Conservation (phyloP, 1,140 invertebrate species). For the Musca domestica region DNA sequence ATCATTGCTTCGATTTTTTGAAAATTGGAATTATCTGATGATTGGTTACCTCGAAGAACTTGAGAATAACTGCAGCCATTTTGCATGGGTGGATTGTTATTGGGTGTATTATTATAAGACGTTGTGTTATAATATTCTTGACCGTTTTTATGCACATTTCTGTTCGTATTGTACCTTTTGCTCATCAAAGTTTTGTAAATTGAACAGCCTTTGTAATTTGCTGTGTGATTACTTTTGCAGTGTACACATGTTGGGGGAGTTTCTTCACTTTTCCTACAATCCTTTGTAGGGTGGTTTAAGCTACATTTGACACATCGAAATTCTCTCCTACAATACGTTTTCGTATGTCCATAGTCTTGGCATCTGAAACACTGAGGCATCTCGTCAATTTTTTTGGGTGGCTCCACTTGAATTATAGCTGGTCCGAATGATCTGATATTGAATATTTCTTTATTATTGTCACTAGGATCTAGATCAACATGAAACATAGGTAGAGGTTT, state of each 20-base stretch:
- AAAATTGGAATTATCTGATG: not conserved
- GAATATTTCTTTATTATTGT: conserved; percentile 49
- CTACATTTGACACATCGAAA: conserved; percentile 23
- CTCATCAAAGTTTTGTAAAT: not conserved
- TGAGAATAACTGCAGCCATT: not conserved
- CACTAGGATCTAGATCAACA: conserved; percentile 40
- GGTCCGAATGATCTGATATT: conserved; percentile 39
- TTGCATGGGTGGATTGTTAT: not conserved
- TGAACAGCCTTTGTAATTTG: conserved; percentile 13
- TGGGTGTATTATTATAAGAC: not conserved
- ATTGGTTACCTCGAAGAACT: not conserved
- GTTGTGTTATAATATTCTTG: not conserved
- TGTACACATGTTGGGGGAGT: conserved; percentile 41
- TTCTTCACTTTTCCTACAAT: conserved; percentile 28
- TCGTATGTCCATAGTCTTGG: conserved; percentile 22
- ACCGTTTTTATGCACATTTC: not conserved
- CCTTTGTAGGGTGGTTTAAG: not conserved
- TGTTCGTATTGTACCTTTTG: not conserved
- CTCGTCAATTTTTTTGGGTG: conserved; percentile 28
- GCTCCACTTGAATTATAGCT: conserved; percentile 40
- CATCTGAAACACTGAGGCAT: conserved; percentile 16
- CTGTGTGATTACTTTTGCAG: conserved; percentile 46
- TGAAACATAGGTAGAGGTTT: conserved; percentile 43
- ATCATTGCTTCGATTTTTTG: conserved; percentile 6
- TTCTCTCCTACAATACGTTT: conserved; percentile 8